Evolutionary conservation across 2,113 vertebrate genomes (phyloP).

Genomic region (Motacilla alba): DNA sequence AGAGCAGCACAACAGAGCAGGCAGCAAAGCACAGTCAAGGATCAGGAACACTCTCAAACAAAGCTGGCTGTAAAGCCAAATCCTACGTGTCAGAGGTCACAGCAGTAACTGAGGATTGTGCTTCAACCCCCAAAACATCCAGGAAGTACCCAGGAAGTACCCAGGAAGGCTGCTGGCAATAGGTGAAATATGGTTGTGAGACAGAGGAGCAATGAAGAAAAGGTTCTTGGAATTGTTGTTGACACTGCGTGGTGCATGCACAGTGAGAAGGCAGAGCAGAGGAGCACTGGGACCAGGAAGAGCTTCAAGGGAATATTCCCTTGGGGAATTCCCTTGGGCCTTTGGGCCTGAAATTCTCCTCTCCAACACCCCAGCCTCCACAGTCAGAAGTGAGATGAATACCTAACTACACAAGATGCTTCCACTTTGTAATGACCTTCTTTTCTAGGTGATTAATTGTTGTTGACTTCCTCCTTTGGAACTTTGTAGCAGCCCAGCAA

Average conservation of each 20-base stretch:
- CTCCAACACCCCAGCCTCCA: not conserved
- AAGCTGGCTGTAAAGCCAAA: conserved; percentile 5
- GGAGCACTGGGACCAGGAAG: not conserved
- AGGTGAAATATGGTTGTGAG: not conserved
- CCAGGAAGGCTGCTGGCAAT: not conserved
- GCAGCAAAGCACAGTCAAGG: not conserved
- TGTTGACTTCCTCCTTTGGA: not conserved
- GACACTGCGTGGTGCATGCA: not conserved
- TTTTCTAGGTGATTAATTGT: not conserved
- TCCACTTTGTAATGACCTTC: not conserved
- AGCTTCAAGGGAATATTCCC: not conserved
- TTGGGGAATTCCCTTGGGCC: not conserved
- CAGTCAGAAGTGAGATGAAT: not conserved
- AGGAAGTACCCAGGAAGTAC: too few relatives aligned
- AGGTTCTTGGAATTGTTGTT: not conserved
- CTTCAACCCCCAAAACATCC: not conserved
- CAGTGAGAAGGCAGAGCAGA: not conserved
- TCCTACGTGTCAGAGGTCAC: not conserved
- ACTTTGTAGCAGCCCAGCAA: not conserved
- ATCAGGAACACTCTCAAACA: not conserved
- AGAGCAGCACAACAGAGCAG: not conserved
- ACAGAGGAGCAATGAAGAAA: not conserved
- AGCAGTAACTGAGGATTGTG: not conserved
- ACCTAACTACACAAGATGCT: not conserved
- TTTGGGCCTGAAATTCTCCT: not conserved